Evolutionary conservation across 2,113 vertebrate genomes (phyloP), one percentile per base, ranked within the genome.

Genomic region (Edolisoma coerulescens): DNA sequence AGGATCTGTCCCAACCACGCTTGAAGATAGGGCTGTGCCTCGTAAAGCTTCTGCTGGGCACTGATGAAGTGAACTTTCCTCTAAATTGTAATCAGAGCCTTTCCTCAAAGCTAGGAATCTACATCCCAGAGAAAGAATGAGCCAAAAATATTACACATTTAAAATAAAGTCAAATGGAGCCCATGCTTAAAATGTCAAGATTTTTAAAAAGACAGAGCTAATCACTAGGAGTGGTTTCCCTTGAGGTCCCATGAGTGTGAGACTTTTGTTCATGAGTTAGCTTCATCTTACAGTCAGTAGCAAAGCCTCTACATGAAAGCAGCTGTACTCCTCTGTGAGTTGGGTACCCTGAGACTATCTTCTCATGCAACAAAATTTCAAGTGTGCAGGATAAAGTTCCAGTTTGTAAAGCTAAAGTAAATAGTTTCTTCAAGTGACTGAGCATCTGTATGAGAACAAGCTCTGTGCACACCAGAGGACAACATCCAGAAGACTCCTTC

Each of bases 1-100:
- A 41, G n/a, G 13, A 30, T 39, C 73, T 90, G 28, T 59, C n/a
- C 78, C 64, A 84, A 0, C 3, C 37, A 68, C 1, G 0, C 3
- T 50, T 59, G 3, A 16, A 77, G 44, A 27, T 6, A 60, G 16
- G n/a, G 23, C 47, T 52, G 5, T 28, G 16, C 57, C 39, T 86
- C 49, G 5, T 24, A 57, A 60, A 47, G 54, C 6, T 52, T 77
- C 39, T 71, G 7, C 23, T 84, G 44, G 35, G 44, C 28, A 57
- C 35, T 81, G 47, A 53, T 7, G 13, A 64, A 81, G 28, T 75
- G 41, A 93, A 68, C 47, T 84, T 88, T 45, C 26, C 69, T 79
- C 64, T n/a, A 57, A 49, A 81, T 12, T 80, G 13, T 59, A 74
- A 90, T 65, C 24, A 85, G 28, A 85, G 32, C 10, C 30, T 90